Evolutionary conservation across 35 echinoderm and acorn worm species (phyloP).

Genomic region (Apostichopus parvimensis): DNA sequence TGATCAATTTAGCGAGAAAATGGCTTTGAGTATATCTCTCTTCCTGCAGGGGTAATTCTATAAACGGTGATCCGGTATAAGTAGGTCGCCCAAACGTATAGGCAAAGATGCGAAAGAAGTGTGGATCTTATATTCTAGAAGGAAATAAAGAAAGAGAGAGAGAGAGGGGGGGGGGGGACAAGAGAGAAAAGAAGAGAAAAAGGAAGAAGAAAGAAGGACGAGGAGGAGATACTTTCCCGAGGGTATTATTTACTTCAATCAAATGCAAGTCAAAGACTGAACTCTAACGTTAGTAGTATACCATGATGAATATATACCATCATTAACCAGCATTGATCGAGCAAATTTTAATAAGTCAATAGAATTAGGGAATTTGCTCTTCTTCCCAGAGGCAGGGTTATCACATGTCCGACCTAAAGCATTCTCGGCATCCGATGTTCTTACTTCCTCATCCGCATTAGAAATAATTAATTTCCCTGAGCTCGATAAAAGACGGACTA

Average conservation of each 20-base stretch:
- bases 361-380: constrained; percentile 9
- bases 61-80: not conserved
- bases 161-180: no score
- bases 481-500: not conserved
- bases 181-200: not conserved
- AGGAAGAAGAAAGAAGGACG: not conserved
- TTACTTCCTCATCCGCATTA: not conserved
- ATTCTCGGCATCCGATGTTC: not conserved
- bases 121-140: not conserved
- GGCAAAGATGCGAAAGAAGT: not conserved
- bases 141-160: not conserved
- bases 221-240: not conserved
- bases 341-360: constrained; percentile 13
- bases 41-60: not conserved
- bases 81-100: not conserved
- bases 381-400: constrained; percentile 19
- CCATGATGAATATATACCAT: not conserved
- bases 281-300: not conserved
- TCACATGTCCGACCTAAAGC: not conserved
- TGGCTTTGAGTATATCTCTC: no score
- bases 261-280: not conserved
- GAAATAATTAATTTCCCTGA: constrained; percentile 15
- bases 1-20: no score
- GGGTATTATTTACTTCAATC: constrained; percentile 1
- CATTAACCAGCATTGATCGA: not conserved